phyloP scores from a whole-genome alignment of 2,888 invertebrate genomes.

The Trisateles emortualis region DNA sequence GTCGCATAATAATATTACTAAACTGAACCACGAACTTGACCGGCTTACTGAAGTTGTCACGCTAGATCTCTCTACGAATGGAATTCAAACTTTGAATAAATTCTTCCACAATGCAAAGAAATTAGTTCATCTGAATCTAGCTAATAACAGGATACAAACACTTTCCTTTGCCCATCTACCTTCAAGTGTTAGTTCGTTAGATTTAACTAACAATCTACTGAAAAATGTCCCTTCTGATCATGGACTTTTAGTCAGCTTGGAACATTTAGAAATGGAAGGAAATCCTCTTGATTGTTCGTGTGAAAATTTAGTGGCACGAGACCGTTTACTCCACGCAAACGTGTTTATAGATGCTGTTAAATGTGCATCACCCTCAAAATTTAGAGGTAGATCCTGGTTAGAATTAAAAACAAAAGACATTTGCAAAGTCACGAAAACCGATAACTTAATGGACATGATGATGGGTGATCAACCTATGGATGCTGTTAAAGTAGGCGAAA shows the following conservation, averaged over 20 bases:
- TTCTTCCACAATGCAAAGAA: slow-evolving; percentile 87
- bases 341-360: slow-evolving; percentile 85
- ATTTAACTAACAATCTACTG: slow-evolving; percentile 88
- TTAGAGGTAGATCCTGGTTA: slow-evolving; percentile 85
- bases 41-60: slow-evolving; percentile 88
- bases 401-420: slow-evolving; percentile 86
- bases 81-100: slow-evolving; percentile 86
- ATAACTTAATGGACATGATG: slow-evolving; percentile 86
- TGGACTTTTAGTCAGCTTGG: slow-evolving; percentile 83
- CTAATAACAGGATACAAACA: slow-evolving; percentile 87
- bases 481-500: slow-evolving; percentile 70
- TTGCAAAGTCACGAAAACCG: slow-evolving; percentile 77
- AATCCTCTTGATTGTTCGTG: slow-evolving; percentile 92
- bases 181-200: slow-evolving; percentile 87
- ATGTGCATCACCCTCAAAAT: slow-evolving; percentile 85
- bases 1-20: slow-evolving; percentile 88
- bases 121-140: slow-evolving; percentile 86
- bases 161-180: slow-evolving; percentile 85
- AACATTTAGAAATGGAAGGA: slow-evolving; percentile 88
- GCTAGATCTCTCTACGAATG: slow-evolving; percentile 89
- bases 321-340: slow-evolving; percentile 85
- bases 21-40: slow-evolving; percentile 85
- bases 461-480: slow-evolving; percentile 88
- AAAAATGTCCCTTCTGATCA: slow-evolving; percentile 87
- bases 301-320: slow-evolving; percentile 88